Evolutionary conservation across 2,888 invertebrate species (phyloP), one percentile per base, ranked within the genome.

Genomic region (Oscheius sp.): DNA sequence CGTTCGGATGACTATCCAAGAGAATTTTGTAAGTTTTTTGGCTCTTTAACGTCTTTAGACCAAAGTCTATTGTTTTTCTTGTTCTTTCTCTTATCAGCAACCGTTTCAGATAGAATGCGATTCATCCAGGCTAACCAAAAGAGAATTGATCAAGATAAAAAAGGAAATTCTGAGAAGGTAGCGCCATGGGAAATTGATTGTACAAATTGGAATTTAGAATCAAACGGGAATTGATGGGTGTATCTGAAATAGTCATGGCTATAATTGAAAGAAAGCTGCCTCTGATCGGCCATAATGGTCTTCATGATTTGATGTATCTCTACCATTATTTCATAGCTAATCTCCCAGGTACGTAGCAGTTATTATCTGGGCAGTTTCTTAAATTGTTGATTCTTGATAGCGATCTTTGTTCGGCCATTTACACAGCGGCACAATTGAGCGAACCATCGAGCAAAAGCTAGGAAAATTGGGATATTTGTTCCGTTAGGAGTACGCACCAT

Each of bases 301-400:
- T 76, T 46, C 68, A 76, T 49, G 78, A 78, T 49, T 68, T 76
- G 1, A 59, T 74, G 56, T 76, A 78, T 46, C 45, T 75, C 43
- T 76, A 78, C 25, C 76, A 78, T 18, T 72, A 71, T 27, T 78
- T 78, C 72, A 56, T 70, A 18, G 61, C 49, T 23, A 74, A 78
- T 46, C 71, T 78, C 35, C 78, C 78, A 29, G 74, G 76, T 78
- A 18, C 3, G 52, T 35, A 35, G 46, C 27, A 6, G 23, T 49
- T 66, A n/a, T 49, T 13, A 43, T 43, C 9, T 49, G 13, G 49
- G 5, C 25, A 45, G 18, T 41, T 61, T 27, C 58, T n/a, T 29
- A 16, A 58, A 27, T 12, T 61, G 12, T 13, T 25, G 27, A 27
- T 58, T 58, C 13, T 58, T 29, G 29, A 23, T 27, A 58, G 27